Evolutionary conservation across 1,140 invertebrate species (phyloP), one percentile per base, ranked within the genome.

Genomic region (Drosophila arawakana): DNA sequence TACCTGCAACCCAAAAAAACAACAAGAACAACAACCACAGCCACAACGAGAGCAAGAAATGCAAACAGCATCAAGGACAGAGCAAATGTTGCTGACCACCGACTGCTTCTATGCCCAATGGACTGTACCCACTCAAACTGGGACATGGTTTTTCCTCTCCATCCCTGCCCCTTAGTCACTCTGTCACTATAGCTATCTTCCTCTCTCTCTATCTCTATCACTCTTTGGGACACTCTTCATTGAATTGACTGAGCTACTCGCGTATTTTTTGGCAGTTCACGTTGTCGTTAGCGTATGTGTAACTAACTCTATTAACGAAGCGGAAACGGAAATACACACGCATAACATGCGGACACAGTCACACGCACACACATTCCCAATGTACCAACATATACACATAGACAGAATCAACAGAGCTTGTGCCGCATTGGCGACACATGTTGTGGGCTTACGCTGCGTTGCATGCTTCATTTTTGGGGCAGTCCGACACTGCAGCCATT

Each of bases 281-380:
- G 60, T 60, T 68, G 72, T 69, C 72, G 69, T 72, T 69, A 52
- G 60, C 54, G 72, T 73, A 74, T 90, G 71, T 90, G 86, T 82
- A 86, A 90, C 86, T 90, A 90, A 90, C 86, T 90, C 88, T 90
- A 90, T 90, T 90, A 90, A 83, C 86, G 78, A 90, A 86, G 77
- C 86, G 86, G 80, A 90, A 81, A 83, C 86, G 80, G 79, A 83
- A 90, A 78, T 55, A 68, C 78, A 70, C 55, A 80, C 62, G 46
- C 69, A 54, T 52, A 52, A 21, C 37, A 57, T 3, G 34, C 43
- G 49, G 25, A 37, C 30, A 65, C 58, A 37, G 57, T 44, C 25
- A 66, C 47, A 39, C 46, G 52, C 62, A 70, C 21, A 8, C 57
- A 39, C 11, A 13, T 13, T 1, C 37, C 2, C 37, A 39, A 52